These are phyloP conservation scores for Silvanus unidentatus DNA, from an alignment of 2,888 invertebrate genomes.

Conservation along the genomic window DNA sequence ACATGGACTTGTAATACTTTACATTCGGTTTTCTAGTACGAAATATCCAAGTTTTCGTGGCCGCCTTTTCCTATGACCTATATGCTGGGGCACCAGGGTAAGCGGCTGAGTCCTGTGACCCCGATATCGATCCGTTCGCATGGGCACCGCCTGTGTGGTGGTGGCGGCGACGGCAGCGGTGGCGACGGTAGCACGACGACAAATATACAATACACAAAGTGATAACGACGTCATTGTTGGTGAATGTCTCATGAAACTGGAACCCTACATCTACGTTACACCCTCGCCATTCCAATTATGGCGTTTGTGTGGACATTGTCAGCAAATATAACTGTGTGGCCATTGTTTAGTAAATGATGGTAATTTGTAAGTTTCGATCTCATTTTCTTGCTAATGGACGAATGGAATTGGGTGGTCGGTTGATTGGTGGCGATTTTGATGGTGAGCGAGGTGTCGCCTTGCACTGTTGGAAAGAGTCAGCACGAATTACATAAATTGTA, in stretches of 20 bases:
- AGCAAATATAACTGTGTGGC: not conserved
- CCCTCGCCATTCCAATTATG: not conserved
- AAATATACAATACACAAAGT: not conserved
- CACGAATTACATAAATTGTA: no score
- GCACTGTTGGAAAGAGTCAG: no score
- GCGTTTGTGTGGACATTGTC: not conserved
- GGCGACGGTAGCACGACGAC: not conserved
- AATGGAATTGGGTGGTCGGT: no score
- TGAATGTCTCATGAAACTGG: conserved; percentile 1
- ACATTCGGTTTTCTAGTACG: not conserved
- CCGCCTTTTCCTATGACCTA: conserved; percentile 26
- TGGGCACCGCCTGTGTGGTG: no score
- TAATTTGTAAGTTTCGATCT: conserved; percentile 1
- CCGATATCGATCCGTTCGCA: conserved; percentile 31
- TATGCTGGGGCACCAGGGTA: conserved; percentile 25
- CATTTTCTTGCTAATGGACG: not conserved
- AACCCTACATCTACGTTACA: not conserved
- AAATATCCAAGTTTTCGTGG: conserved; percentile 10
- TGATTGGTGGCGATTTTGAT: no score
- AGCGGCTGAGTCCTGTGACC: conserved; percentile 35
- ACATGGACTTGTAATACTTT: no score
- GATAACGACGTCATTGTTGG: conserved; percentile 1
- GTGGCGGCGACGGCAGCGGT: not conserved
- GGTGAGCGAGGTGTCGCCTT: no score
- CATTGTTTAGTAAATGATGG: not conserved